A percentile compares a stretch with the other conserved stretches of the same genome.
Evolutionary conservation across 2,888 invertebrate species (phyloP).

Genomic region (Tiphia femorata): DNA sequence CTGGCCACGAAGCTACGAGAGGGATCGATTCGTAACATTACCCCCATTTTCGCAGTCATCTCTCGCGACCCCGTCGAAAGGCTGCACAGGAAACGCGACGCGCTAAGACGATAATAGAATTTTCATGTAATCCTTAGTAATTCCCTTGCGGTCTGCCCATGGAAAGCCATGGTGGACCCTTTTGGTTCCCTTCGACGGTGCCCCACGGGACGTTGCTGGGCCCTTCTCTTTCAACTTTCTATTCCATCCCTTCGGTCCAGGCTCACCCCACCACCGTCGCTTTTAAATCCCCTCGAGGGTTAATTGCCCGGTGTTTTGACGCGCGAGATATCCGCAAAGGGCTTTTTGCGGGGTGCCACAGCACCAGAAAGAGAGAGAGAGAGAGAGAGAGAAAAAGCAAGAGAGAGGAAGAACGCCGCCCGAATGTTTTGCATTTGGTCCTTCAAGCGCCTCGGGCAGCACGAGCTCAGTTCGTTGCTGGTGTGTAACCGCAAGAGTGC

Average conservation of each 20-base stretch:
- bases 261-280: slow-evolving; percentile 24
- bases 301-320: slow-evolving; percentile 68
- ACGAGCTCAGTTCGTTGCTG: background rate
- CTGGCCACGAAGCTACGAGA: too few species aligned
- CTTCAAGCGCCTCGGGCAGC: background rate
- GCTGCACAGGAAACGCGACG: slow-evolving; percentile 24
- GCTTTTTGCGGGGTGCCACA: slow-evolving; percentile 43
- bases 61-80: background rate
- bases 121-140: slow-evolving; percentile 66
- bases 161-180: slow-evolving; percentile 48
- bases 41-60: slow-evolving; percentile 25
- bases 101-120: slow-evolving; percentile 64
- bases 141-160: slow-evolving; percentile 61
- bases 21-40: slow-evolving; percentile 50
- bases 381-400: too few species aligned
- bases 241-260: background rate
- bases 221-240: slow-evolving; percentile 8
- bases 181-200: slow-evolving; percentile 30
- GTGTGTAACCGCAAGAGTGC: background rate
- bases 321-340: slow-evolving; percentile 55
- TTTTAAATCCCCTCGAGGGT: slow-evolving; percentile 65
- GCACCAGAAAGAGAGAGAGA: slow-evolving; percentile 17
- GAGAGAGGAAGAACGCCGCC: background rate
- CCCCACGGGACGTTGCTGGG: slow-evolving; percentile 34
- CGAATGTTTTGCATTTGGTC: background rate